Percentiles rank a stretch among this genome's conserved stretches.
Conservation (phyloP, 2,888 invertebrate genomes). For the Pteria penguin region DNA sequence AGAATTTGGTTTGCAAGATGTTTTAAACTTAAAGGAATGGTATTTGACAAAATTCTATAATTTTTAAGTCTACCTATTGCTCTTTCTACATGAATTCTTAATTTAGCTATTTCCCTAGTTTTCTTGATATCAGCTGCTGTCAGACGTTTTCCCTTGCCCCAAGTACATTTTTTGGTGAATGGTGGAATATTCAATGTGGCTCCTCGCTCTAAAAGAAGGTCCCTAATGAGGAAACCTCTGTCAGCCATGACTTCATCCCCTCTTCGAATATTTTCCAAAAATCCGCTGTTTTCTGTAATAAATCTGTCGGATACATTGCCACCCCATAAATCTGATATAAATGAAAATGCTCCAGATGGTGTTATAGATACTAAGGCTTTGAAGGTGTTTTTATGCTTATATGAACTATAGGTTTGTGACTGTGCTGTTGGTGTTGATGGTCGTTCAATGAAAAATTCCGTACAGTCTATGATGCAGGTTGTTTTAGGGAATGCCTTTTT, state of each 20-base stretch:
- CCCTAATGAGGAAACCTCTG: constrained; percentile 16
- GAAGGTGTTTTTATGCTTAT: constrained; percentile 18
- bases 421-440: constrained; percentile 5
- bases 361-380: constrained; percentile 24
- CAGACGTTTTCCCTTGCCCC: too few relatives aligned
- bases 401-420: constrained; percentile 8
- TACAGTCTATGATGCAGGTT: constrained; percentile 39
- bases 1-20: too few relatives aligned
- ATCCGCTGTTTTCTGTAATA: constrained; percentile 8
- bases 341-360: constrained; percentile 23
- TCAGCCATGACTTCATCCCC: constrained; percentile 24
- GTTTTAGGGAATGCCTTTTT: too few relatives aligned
- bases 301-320: constrained; percentile 24
- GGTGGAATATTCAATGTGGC: constrained; percentile 20
- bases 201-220: too few relatives aligned
- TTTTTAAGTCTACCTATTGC: constrained; percentile 16
- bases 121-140: constrained; percentile 3
- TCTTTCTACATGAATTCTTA: constrained; percentile 24
- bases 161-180: constrained; percentile 19
- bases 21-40: too few relatives aligned
- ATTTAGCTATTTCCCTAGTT: constrained; percentile 10
- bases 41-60: constrained; percentile 5
- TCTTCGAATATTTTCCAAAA: neutral
- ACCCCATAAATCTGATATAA: constrained; percentile 20
- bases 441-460: constrained; percentile 25